Evolutionary conservation across 1,140 invertebrate genomes (phyloP).

Genomic region (Megalopta genalis): DNA sequence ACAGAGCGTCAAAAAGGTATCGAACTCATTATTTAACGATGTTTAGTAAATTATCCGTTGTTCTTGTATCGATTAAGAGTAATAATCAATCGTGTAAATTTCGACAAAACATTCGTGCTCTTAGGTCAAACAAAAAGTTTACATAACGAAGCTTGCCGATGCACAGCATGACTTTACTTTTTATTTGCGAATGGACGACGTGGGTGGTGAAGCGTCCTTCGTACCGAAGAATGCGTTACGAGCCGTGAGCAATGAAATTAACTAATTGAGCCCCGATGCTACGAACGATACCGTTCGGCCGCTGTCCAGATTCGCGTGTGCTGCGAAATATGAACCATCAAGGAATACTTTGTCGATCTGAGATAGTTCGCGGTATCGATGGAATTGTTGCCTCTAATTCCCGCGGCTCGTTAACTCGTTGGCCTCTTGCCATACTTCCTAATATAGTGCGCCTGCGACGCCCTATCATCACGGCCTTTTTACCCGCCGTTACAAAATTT

Average conservation of each 20-base stretch:
- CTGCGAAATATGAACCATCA: neutral
- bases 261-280: neutral
- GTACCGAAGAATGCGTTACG: neutral
- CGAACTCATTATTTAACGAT: neutral
- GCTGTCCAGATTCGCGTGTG: neutral
- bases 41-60: no score
- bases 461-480: neutral
- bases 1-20: neutral
- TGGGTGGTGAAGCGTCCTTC: constrained; percentile 23
- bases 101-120: no score
- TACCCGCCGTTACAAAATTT: neutral
- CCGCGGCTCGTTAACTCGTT: constrained; percentile 4
- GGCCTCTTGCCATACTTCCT: constrained; percentile 34
- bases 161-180: constrained; percentile 6
- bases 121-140: constrained; percentile 8
- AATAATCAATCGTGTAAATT: no score
- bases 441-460: constrained; percentile 16
- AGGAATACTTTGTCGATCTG: neutral
- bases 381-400: neutral
- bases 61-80: no score
- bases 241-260: constrained; percentile 16
- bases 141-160: constrained; percentile 21
- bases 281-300: neutral
- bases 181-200: constrained; percentile 11
- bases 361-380: neutral